Base-by-base conservation (phyloP, 2,797 vertebrate species). In the Pogoniulus pusillus region DNA sequence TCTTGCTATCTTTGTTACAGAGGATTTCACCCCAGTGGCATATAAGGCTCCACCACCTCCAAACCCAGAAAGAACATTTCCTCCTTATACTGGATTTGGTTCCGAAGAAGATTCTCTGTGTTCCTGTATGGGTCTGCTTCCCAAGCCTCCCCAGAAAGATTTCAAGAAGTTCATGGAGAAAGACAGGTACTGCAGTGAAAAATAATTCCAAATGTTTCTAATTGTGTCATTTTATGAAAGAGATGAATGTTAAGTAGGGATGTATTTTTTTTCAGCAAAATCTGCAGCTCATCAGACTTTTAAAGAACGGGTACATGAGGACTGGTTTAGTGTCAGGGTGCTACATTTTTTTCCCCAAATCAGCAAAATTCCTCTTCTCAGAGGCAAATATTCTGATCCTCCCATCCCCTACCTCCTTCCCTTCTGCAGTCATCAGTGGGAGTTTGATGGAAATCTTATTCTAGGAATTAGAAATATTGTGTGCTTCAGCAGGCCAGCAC, bases 81-180 rank as follows among this genome's bases (percentile, higher is more conserved):
- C 98, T 96, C 98, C 98, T 69, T 99, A 99, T 93, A 99, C 96
- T 6, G 98, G 98, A 85, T 99, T 99, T 96, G 98, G 99, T 88
- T 98, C 98, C 7, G 99, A 99, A 96, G 99, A 99, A 95, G 99
- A 99, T 96, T 99, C 99, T 8, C 97, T 99, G 18, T 95, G 95
- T 85, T 98, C 97, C 80, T 99, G 98, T 94, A 93, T 95, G 91
- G 59, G 97, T 63, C 93, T 99, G 63, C 54, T 98, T 89, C 97
- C 93, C 82, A 98, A 98, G 82, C 96, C 97, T 82, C 97, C 96
- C 8, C 95, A 92, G 78, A 98, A 97, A 94, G 97, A 98, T 93
- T 97, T 98, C 77, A 96, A 34, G 63, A 98, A 98, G 85, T 97
- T 98, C 66, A 94, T 98, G 96, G 94, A 98, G 95, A 98, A 98